These are phyloP conservation scores for Trachelus stipa DNA, from an alignment of 2,888 invertebrate species.

Conservation along the genomic window DNA sequence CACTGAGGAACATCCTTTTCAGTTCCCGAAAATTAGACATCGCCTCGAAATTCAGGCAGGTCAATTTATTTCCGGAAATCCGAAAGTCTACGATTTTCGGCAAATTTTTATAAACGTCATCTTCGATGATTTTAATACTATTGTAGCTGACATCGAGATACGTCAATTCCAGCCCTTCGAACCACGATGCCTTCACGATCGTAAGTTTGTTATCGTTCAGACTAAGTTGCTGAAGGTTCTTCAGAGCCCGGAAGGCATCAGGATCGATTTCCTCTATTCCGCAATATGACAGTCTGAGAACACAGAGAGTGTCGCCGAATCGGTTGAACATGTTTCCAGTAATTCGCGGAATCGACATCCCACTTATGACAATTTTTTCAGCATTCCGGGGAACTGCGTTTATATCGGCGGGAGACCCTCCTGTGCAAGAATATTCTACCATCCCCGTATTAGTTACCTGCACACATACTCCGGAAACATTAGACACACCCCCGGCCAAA, in stretches of 20 bases:
- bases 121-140: conserved; percentile 51
- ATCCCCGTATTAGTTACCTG: conserved; percentile 46
- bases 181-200: conserved; percentile 50
- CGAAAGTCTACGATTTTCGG: conserved; percentile 54
- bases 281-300: conserved; percentile 55
- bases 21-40: conserved; percentile 45
- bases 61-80: conserved; percentile 57
- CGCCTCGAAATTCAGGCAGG: conserved; percentile 51
- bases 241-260: conserved; percentile 46
- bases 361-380: conserved; percentile 50
- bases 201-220: conserved; percentile 52
- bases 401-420: conserved; percentile 50
- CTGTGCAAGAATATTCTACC: conserved; percentile 50
- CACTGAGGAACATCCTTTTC: conserved; percentile 49
- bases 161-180: conserved; percentile 49
- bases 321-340: conserved; percentile 47
- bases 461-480: conserved; percentile 42
- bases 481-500: conserved; percentile 28
- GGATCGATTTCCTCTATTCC: conserved; percentile 52
- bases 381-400: conserved; percentile 38
- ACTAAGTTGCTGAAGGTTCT: conserved; percentile 55
- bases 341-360: conserved; percentile 49
- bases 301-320: conserved; percentile 50
- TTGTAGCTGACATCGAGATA: conserved; percentile 60
- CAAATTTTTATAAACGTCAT: conserved; percentile 48